Evolutionary conservation across 2,113 vertebrate genomes (phyloP).

Genomic region (Galbula dea): DNA sequence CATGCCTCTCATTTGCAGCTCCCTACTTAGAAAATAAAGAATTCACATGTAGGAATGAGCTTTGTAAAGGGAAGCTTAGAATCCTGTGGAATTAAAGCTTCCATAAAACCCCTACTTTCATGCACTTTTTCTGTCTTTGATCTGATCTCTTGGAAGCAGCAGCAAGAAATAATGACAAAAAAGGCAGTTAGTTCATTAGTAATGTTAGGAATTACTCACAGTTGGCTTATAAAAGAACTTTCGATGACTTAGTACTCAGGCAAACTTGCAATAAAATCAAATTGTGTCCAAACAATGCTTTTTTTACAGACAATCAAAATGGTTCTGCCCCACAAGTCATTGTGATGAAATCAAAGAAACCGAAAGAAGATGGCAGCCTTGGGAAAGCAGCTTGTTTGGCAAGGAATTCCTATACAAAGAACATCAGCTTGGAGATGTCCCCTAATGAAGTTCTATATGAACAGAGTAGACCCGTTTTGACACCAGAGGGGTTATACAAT

Average conservation of each 20-base stretch:
- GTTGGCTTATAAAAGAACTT: not conserved
- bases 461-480: not conserved
- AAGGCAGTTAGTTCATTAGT: not conserved
- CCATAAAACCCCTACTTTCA: not conserved
- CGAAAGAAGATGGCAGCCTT: not conserved
- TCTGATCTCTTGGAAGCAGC: not conserved
- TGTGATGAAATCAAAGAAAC: conserved; percentile 37
- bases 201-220: not conserved
- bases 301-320: not conserved
- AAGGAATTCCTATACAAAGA: conserved; percentile 48
- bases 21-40: not conserved
- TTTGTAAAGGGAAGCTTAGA: not conserved
- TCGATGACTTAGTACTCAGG: not conserved
- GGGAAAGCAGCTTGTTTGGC: conserved; percentile 58
- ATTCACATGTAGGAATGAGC: not conserved
- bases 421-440: not conserved
- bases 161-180: not conserved
- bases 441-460: not conserved
- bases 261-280: not conserved
- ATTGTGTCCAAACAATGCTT: not conserved
- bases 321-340: conserved; percentile 32
- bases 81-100: not conserved
- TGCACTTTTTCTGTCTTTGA: not conserved
- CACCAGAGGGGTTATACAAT: conserved; percentile 35
- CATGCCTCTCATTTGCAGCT: not conserved